Base-by-base conservation (phyloP, 2,888 invertebrate species). In the Bruchidius siliquastri region DNA sequence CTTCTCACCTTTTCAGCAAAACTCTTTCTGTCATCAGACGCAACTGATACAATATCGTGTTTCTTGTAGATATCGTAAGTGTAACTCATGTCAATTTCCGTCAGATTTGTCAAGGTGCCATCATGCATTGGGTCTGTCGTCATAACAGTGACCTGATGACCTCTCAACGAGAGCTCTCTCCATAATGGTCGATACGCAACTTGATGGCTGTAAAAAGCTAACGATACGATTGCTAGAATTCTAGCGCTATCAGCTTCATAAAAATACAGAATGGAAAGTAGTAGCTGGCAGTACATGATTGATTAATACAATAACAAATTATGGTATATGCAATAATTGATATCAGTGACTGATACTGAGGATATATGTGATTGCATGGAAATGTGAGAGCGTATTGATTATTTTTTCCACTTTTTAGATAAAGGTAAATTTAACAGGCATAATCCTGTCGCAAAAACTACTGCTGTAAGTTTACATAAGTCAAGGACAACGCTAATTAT, bases 71-170 rank as follows among this genome's bases (percentile, higher is more conserved):
- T 77, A 6, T 81, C 77, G 71, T 88, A 87, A 0, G 86, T 77
- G 68, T 81, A 80, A 70, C 83, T 80, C 0, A 87, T 72, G 77
- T 87, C 85, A 69, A 88, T 85, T 78, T 88, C 85, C 0, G 81
- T 85, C 10, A 88, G 80, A 76, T 86, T 88, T 0, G 80, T 76
- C 0, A 86, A 79, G 0, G 81, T 76, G 13, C 79, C 70, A 69
- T 87, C 85, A 2, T 86, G 85, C 0, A 87, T 78, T 0, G 88
- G 88, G 79, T 83, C 78, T 0, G 84, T 80, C 0, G 90, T 88
- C 68, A 88, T 71, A 0, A 88, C 81, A 0, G 88, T 86, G 0
- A 90, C 74, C 71, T 88, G 81, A 75, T 90, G 90, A 3, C 89
- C 90, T 74, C 86, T 83, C 67, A 82, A 78, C 0, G 86, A 85